phyloP scores from a whole-genome alignment of 2,888 invertebrate species.

The Sicus ferrugineus region DNA sequence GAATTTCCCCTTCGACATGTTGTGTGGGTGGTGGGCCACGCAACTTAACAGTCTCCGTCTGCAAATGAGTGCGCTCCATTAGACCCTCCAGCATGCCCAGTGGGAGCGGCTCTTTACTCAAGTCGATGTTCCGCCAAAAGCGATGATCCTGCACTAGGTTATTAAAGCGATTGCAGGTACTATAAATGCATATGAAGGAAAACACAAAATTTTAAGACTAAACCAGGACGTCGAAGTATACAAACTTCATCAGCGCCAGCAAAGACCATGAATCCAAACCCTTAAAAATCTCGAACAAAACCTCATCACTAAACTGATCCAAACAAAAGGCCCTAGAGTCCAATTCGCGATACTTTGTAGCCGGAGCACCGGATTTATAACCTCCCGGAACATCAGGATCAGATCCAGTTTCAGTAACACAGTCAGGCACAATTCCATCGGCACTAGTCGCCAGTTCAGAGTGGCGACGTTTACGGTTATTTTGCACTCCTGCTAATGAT shows the following conservation, averaged over 20 bases:
- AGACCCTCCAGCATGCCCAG: constrained; percentile 54
- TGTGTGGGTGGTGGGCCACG: constrained; percentile 53
- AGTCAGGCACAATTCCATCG: constrained; percentile 24
- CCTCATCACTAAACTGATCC: constrained; percentile 58
- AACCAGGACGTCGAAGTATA: background rate
- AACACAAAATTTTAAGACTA: too few species aligned
- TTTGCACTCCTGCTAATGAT: background rate
- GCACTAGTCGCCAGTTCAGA: constrained; percentile 36
- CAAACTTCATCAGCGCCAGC: constrained; percentile 58
- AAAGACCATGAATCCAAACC: constrained; percentile 59
- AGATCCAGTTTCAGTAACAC: too few species aligned
- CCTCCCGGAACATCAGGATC: constrained; percentile 2
- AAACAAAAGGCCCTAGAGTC: constrained; percentile 43
- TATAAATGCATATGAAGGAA: too few species aligned
- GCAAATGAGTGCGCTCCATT: constrained; percentile 54
- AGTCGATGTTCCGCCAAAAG: constrained; percentile 60
- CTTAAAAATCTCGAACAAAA: constrained; percentile 61
- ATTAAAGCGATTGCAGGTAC: constrained; percentile 58
- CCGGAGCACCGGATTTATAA: constrained; percentile 18
- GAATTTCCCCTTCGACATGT: constrained; percentile 53
- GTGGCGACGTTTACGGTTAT: constrained; percentile 50
- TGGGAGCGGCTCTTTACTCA: constrained; percentile 53
- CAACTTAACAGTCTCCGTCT: constrained; percentile 57
- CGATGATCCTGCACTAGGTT: constrained; percentile 57
- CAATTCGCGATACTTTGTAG: constrained; percentile 48